Conservation (phyloP, 2,888 invertebrate genomes). For the Acanthopleura granulata region DNA sequence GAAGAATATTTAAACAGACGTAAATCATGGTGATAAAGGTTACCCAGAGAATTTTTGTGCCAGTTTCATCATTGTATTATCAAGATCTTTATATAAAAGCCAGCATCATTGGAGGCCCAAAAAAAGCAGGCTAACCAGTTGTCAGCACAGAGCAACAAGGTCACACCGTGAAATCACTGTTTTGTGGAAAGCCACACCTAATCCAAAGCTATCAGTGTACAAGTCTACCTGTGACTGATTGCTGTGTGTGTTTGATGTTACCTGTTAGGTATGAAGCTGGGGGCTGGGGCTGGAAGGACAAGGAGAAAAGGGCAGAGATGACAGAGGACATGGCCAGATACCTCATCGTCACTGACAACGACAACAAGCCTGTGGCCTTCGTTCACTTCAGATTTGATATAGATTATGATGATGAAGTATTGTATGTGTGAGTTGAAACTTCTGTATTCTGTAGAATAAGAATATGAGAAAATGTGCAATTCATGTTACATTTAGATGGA, state of each 20-base stretch:
- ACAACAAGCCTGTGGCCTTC: conserved; percentile 76
- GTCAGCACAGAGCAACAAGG: no score
- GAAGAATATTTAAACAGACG: no score
- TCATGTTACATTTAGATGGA: no score
- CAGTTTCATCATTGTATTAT: no score
- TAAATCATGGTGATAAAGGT: no score
- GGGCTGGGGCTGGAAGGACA: conserved; percentile 85
- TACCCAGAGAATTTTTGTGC: no score
- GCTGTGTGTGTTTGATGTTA: neutral
- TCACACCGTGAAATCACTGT: no score
- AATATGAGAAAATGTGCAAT: no score
- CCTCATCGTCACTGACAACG: conserved; percentile 73
- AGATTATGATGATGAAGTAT: conserved; percentile 81
- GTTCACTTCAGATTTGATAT: conserved; percentile 88
- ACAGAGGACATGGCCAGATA: conserved; percentile 82
- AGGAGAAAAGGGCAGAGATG: conserved; percentile 82
- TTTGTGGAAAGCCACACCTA: no score
- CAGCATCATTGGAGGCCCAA: neutral
- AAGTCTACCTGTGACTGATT: neutral
- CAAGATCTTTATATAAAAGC: neutral
- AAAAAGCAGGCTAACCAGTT: no score
- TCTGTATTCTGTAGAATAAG: no score
- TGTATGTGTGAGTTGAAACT: conserved; percentile 78
- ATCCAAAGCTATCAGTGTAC: neutral
- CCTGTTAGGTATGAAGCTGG: conserved; percentile 76